Evolutionary conservation across 2,797 vertebrate genomes (phyloP), one percentile per base, ranked within the genome.

Genomic region (Enteromius treurensis): DNA sequence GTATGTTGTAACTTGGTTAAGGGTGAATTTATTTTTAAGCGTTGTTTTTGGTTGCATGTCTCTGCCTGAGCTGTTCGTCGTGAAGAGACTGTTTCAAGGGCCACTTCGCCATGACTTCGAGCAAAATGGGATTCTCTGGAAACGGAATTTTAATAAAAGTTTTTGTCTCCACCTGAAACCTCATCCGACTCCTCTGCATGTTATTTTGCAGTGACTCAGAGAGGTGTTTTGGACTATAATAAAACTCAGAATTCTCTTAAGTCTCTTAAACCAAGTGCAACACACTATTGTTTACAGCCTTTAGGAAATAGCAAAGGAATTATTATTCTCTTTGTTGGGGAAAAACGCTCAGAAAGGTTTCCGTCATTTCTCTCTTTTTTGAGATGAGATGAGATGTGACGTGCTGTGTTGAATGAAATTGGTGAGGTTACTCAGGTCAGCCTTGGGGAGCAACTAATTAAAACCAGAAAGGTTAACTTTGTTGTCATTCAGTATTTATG

Each of bases 111-210:
- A 89, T 91, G 91, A 93, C 93, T 91, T 83, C 83, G 84, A 89
- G 91, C 88, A 86, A 91, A 90, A 93, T 92, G 89, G 90, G 89
- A 93, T 93, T 92, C 92, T 93, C 87, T 86, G 88, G 89, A 91
- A 87, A 84, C 14, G 91, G 86, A 93, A 93, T 91, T 91, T 89
- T 91, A 91, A 91, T 91, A 89, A 92, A 92, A 75, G 71, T 42
- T 82, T 82, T 23, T 3, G 13, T 81, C 42, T 73, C 58, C 10
- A 21, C 0, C 47, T 23, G 73, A 77, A 77, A 77, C 10, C 62
- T 76, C 47, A 76, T 67, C 11, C 14, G 60, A 82, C 60, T 29
- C 29, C 45, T 23, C 40, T 51, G 45, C 3, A 21, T 42, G n/a
- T 67, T 76, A 67, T 75, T 55, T 67, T 40, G 21, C 42, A 15